These are phyloP conservation scores for Acholoe squamosa DNA, from an alignment of 2,888 invertebrate species.

Conservation along the genomic window DNA sequence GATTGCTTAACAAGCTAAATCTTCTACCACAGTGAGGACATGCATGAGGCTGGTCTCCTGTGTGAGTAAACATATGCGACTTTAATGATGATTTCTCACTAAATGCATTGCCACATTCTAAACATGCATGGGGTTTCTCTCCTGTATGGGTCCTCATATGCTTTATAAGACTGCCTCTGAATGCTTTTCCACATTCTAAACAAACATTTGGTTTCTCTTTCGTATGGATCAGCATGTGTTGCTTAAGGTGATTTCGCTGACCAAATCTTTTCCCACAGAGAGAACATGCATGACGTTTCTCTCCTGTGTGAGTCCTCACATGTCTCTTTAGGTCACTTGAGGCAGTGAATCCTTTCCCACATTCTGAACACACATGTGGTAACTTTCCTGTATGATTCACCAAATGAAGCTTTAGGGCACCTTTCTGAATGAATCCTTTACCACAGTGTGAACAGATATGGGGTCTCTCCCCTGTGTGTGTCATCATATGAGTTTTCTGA, in stretches of 20 bases:
- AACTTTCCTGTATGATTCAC: no score
- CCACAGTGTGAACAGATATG: background rate
- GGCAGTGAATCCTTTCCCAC: background rate
- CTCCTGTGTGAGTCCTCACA: background rate
- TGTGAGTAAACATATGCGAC: background rate
- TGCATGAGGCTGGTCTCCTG: conserved; percentile 23
- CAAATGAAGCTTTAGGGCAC: background rate
- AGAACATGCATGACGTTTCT: background rate
- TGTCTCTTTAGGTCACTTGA: background rate
- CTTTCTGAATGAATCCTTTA: background rate
- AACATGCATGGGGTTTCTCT: conserved; percentile 34
- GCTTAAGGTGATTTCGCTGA: background rate
- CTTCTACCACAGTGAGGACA: background rate
- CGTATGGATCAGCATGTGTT: background rate
- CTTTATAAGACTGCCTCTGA: background rate
- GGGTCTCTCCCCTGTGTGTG: background rate
- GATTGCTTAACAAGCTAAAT: background rate
- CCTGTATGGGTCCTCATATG: conserved; percentile 38
- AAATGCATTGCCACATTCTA: background rate
- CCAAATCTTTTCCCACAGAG: background rate
- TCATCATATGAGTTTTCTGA: background rate
- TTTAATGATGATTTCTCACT: background rate
- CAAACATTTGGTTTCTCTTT: background rate
- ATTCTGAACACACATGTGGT: background rate
- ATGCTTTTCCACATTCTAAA: conserved; percentile 4